phyloP scores from a whole-genome alignment of 53 echinoderm and acorn worm species.

The Echinarachnius parma region DNA sequence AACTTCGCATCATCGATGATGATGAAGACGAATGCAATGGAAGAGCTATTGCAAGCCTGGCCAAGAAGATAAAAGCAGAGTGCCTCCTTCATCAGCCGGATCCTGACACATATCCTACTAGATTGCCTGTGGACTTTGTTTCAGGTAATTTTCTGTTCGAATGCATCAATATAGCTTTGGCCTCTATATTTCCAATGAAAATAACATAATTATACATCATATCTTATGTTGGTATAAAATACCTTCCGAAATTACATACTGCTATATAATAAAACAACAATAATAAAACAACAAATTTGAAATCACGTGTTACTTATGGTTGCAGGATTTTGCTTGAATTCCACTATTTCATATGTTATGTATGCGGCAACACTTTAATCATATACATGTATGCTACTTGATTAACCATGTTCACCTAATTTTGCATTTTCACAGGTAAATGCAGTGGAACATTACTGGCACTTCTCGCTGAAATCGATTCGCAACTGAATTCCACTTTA shows the following conservation, averaged over 20 bases:
- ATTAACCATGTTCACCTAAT: too few relatives aligned
- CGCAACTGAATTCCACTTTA: conserved; percentile 19
- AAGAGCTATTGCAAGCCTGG: conserved; percentile 5
- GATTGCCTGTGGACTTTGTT: background rate
- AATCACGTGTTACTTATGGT: too few relatives aligned
- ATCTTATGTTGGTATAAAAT: too few relatives aligned
- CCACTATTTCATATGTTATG: too few relatives aligned
- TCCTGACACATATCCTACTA: background rate
- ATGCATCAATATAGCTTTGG: too few relatives aligned
- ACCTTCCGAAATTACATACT: too few relatives aligned
- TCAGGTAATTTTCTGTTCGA: too few relatives aligned
- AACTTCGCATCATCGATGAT: conserved; percentile 22
- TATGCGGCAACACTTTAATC: too few relatives aligned
- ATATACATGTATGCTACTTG: too few relatives aligned
- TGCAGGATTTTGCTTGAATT: too few relatives aligned
- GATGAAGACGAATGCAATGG: conserved; percentile 12
- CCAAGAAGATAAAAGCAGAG: conserved; percentile 6
- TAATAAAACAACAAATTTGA: too few relatives aligned
- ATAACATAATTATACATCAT: background rate
- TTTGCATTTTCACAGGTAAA: background rate
- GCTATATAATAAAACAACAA: too few relatives aligned
- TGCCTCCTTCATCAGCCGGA: background rate
- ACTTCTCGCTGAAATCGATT: conserved; percentile 15
- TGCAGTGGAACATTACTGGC: conserved; percentile 33
- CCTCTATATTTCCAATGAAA: background rate